Evolutionary conservation across 2,113 vertebrate genomes (phyloP), one percentile per base, ranked within the genome.

Genomic region (Toxotes jaculatrix): DNA sequence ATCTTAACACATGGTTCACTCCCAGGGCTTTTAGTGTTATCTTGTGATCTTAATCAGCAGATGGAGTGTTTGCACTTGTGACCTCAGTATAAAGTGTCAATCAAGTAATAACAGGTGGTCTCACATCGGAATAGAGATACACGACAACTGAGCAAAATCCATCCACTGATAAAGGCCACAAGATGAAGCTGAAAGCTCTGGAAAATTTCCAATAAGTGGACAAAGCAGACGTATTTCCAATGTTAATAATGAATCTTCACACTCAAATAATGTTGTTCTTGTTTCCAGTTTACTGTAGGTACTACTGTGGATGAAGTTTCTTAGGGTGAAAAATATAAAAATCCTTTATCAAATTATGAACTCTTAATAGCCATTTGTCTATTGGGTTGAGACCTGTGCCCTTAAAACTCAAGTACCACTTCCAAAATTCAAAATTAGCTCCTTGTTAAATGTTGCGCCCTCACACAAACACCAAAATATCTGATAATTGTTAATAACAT

Each of bases 311-410:
- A 4, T 21, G 13, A 77, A 1, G 3, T 55, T 0, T 47, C 5
- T 64, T 63, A 56, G 38, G 66, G 66, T 77, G 4, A 65, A 31
- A 56, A 77, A 56, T 27, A 64, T 12, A 47, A 55, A 27, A 69
- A 27, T 69, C 36, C 0, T 14, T 36, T 19, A 67, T 42, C 11
- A 79, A 36, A 55, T 56, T 7, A 74, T 68, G 55, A 76, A 76
- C 2, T 49, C 49, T 34, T 11, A 4, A 66, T 23, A 1, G 36
- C 59, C 9, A 36, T 42, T 7, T 34, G 16, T 69, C 5, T 40
- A 2, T 4, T 21, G 16, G 55, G 65, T 66, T 42, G n/a, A 59
- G 36, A 66, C 13, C 19, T 23, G 0, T 17, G 40, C 57, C 40
- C 47, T 27, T 27, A 27, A 51, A 56, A 74, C 36, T 16, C 7